Evolutionary conservation across 1,140 invertebrate species (phyloP).

Genomic region (Popillia japonica): DNA sequence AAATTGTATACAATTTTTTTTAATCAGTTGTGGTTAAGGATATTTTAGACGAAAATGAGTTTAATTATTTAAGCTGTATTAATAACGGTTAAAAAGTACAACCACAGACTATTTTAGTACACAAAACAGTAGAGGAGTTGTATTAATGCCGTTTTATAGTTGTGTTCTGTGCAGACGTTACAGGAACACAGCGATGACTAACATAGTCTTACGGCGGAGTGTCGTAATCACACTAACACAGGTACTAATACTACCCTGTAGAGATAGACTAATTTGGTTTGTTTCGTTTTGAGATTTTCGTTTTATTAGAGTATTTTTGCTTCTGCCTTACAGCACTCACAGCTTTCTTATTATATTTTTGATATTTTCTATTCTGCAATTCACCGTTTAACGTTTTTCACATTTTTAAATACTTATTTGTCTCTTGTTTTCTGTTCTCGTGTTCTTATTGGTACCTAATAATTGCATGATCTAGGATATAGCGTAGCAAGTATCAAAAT

Average conservation of each 20-base stretch:
- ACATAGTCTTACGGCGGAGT: conserved; percentile 58
- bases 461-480: no score
- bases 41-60: no score
- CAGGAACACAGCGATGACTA: conserved; percentile 60
- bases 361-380: neutral
- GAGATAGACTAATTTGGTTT: neutral
- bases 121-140: conserved; percentile 31
- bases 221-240: conserved; percentile 58
- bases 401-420: no score
- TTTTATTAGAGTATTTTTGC: neutral
- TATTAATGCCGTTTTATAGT: conserved; percentile 34
- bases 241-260: conserved; percentile 50
- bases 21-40: no score
- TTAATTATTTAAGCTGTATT: neutral
- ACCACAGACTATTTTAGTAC: conserved; percentile 37
- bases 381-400: no score
- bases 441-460: no score
- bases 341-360: neutral
- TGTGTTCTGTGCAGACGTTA: conserved; percentile 52
- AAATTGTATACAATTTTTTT: neutral
- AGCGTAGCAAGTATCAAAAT: no score
- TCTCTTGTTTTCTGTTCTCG: no score
- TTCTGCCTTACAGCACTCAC: conserved; percentile 3
- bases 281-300: no score
- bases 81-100: neutral